Evolutionary conservation across 2,888 invertebrate species (phyloP).

Genomic region (Melikaiella ostensackeni): DNA sequence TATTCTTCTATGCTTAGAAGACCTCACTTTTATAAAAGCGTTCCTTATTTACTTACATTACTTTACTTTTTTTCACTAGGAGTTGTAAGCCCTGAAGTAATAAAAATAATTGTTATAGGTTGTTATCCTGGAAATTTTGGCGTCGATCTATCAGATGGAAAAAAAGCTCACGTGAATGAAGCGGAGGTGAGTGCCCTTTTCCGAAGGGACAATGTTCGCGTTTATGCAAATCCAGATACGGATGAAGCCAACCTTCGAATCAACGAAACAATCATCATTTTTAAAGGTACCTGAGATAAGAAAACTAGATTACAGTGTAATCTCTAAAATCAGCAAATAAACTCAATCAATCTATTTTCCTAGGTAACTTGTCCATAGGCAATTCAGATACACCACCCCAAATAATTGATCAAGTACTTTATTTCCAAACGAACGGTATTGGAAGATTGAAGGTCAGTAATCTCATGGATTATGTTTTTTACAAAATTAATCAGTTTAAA

Average conservation of each 20-base stretch:
- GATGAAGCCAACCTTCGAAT: constrained; percentile 51
- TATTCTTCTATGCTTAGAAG: background rate
- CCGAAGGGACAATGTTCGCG: constrained; percentile 36
- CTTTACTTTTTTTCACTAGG: background rate
- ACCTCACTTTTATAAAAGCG: background rate
- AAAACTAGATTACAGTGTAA: background rate
- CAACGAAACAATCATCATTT: constrained; percentile 48
- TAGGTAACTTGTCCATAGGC: constrained; percentile 2
- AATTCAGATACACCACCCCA: background rate
- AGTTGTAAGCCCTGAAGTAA: background rate
- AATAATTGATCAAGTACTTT: background rate
- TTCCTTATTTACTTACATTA: background rate
- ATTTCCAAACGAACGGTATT: background rate
- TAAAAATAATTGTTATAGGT: background rate
- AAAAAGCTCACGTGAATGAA: background rate
- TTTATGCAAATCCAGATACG: constrained; percentile 43
- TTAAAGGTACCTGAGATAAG: constrained; percentile 49
- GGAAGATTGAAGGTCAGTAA: background rate
- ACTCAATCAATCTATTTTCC: background rate
- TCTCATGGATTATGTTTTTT: background rate
- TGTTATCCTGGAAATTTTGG: background rate
- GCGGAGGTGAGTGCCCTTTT: constrained; percentile 40
- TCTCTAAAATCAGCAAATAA: background rate
- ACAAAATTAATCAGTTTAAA: background rate
- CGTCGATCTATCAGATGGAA: constrained; percentile 17